These are phyloP conservation scores for Ditula angustiorana DNA, from an alignment of 2,888 invertebrate genomes.

Conservation along the genomic window DNA sequence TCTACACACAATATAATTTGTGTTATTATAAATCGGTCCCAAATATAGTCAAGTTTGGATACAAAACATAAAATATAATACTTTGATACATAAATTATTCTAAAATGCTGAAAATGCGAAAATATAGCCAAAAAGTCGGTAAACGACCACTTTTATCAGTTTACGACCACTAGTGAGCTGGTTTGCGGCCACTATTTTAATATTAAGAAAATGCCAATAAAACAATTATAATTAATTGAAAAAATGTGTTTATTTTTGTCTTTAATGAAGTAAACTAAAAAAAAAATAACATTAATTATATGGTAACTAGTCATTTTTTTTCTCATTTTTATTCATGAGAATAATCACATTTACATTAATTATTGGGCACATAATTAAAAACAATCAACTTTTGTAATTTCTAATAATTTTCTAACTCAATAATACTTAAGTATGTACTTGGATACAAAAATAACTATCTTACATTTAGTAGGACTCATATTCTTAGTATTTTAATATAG, in stretches of 20 bases:
- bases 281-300: not conserved
- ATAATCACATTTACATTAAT: not conserved
- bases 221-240: not conserved
- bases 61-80: not conserved
- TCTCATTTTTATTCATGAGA: not conserved
- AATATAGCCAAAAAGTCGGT: not conserved
- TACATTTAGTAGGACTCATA: not conserved
- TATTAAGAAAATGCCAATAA: not conserved
- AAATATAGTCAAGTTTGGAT: not conserved
- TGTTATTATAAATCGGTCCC: too few relatives aligned
- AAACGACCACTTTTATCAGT: not conserved
- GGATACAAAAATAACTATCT: not conserved
- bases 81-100: not conserved
- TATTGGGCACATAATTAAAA: not conserved
- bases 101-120: not conserved
- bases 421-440: not conserved
- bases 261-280: not conserved
- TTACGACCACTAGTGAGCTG: not conserved
- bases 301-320: not conserved
- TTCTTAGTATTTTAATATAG: not conserved
- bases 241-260: not conserved
- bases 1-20: too few relatives aligned
- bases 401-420: not conserved
- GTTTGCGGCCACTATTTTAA: conserved; percentile 1
- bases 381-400: not conserved